A percentile compares a stretch with the other conserved stretches of the same genome.
phyloP scores from a whole-genome alignment of 2,797 vertebrate species.

The Malacoraja senta region DNA sequence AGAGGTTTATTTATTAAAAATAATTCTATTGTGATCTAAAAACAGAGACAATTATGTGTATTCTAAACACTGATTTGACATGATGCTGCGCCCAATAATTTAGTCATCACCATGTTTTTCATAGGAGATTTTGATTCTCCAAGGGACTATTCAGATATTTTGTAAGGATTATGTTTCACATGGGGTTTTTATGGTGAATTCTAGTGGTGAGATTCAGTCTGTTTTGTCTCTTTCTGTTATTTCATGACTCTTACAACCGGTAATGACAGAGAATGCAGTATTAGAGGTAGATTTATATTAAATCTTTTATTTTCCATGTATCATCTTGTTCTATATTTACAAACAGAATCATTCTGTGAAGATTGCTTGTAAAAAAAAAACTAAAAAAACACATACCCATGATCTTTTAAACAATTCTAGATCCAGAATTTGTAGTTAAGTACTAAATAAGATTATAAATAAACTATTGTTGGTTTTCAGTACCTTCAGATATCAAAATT shows the following conservation, averaged over 20 bases:
- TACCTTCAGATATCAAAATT: conserved; percentile 50
- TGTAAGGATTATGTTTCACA: conserved; percentile 67
- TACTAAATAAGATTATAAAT: conserved; percentile 95
- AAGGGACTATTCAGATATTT: conserved; percentile 68
- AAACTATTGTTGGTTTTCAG: conserved; percentile 88
- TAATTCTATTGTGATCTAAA: conserved; percentile 97
- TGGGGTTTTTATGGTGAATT: conserved; percentile 77
- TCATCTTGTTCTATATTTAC: conserved; percentile 73
- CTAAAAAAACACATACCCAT: conserved; percentile 63
- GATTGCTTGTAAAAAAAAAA: conserved; percentile 56
- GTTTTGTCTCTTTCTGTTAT: conserved; percentile 72
- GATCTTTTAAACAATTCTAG: conserved; percentile 86
- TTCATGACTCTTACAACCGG: conserved; percentile 46
- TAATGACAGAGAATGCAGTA: conserved; percentile 69
- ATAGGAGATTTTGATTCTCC: conserved; percentile 69
- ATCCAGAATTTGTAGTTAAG: conserved; percentile 97
- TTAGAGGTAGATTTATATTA: conserved; percentile 82
- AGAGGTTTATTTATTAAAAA: conserved; percentile 99
- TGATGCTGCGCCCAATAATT: conserved; percentile 67
- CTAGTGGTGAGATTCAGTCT: conserved; percentile 70
- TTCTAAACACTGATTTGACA: conserved; percentile 74
- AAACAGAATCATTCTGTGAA: conserved; percentile 56
- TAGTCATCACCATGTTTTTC: conserved; percentile 66
- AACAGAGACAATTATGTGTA: conserved; percentile 86
- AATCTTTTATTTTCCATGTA: conserved; percentile 75